phyloP scores from a whole-genome alignment of 2,797 vertebrate genomes.

The Labroides dimidiatus region DNA sequence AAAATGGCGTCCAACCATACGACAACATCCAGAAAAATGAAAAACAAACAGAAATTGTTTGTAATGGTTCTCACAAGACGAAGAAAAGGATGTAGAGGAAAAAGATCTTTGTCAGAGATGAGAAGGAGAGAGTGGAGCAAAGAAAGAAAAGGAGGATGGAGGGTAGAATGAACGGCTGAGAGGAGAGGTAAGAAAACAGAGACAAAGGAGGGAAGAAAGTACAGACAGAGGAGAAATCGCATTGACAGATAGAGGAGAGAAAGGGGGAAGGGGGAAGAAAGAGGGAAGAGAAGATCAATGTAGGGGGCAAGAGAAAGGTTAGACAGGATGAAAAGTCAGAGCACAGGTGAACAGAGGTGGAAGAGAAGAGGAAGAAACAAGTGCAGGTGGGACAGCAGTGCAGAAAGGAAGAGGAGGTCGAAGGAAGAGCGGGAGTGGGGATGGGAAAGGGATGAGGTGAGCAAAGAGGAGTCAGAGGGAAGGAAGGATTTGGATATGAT shows the following conservation, averaged over 20 bases:
- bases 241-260: slow-evolving; percentile 4
- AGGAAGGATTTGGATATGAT: slow-evolving; percentile 2
- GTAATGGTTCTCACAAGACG: slow-evolving; percentile 87
- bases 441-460: slow-evolving; percentile 16
- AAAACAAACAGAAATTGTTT: slow-evolving; percentile 55
- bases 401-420: slow-evolving; percentile 49
- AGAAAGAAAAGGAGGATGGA: slow-evolving; percentile 89
- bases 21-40: slow-evolving; percentile 72
- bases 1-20: slow-evolving; percentile 81
- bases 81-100: slow-evolving; percentile 93
- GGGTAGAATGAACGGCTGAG: slow-evolving; percentile 87
- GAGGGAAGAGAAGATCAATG: slow-evolving; percentile 29
- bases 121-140: slow-evolving; percentile 87
- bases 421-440: slow-evolving; percentile 13
- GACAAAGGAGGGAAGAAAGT: slow-evolving; percentile 48
- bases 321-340: slow-evolving; percentile 62
- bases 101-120: slow-evolving; percentile 90
- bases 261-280: slow-evolving; percentile 40
- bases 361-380: slow-evolving; percentile 62
- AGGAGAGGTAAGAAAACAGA: slow-evolving; percentile 31
- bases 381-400: slow-evolving; percentile 74
- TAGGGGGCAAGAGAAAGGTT: slow-evolving; percentile 56
- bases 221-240: slow-evolving; percentile 14
- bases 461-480: slow-evolving; percentile 16
- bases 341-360: slow-evolving; percentile 24